A percentile compares a stretch with the other conserved stretches of the same genome.
Evolutionary conservation across 2,888 invertebrate genomes (phyloP).

Genomic region (Fissipunctia ypsillon): DNA sequence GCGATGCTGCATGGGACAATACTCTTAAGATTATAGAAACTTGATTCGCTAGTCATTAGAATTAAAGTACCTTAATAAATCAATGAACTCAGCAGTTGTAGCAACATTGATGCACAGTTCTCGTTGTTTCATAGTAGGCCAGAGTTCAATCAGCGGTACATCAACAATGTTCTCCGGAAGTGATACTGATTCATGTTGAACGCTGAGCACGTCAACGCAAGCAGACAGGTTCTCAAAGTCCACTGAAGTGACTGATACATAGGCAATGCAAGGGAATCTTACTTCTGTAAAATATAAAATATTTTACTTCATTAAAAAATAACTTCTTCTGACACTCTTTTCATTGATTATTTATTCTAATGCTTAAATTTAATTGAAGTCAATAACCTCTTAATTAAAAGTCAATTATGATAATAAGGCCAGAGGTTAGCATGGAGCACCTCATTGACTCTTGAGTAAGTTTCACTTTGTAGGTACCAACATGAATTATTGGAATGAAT

Average conservation of each 20-base stretch:
- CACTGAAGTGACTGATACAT: slow-evolving; percentile 90
- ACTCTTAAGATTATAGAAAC: neutral
- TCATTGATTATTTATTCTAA: neutral
- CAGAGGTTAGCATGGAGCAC: neutral
- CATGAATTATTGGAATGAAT: neutral
- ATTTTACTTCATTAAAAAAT: neutral
- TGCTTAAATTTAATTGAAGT: neutral
- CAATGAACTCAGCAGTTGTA: slow-evolving; percentile 92
- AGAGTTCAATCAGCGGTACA: slow-evolving; percentile 91
- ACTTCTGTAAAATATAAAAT: slow-evolving; percentile 83
- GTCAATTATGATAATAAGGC: slow-evolving; percentile 8
- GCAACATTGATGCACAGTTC: slow-evolving; percentile 90
- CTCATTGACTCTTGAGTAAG: neutral
- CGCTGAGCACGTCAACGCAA: slow-evolving; percentile 91
- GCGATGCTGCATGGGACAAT: too few species aligned
- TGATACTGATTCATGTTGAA: slow-evolving; percentile 91
- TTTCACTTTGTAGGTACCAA: neutral
- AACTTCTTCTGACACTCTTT: neutral
- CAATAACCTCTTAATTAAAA: neutral
- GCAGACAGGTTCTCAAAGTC: slow-evolving; percentile 90
- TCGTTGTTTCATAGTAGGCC: slow-evolving; percentile 91
- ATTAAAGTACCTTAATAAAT: slow-evolving; percentile 87
- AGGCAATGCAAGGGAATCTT: slow-evolving; percentile 92
- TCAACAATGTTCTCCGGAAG: slow-evolving; percentile 91
- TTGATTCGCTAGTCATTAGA: neutral